These are phyloP conservation scores for Bothrops jararaca DNA, from an alignment of 2,113 vertebrate species.

Conservation along the genomic window DNA sequence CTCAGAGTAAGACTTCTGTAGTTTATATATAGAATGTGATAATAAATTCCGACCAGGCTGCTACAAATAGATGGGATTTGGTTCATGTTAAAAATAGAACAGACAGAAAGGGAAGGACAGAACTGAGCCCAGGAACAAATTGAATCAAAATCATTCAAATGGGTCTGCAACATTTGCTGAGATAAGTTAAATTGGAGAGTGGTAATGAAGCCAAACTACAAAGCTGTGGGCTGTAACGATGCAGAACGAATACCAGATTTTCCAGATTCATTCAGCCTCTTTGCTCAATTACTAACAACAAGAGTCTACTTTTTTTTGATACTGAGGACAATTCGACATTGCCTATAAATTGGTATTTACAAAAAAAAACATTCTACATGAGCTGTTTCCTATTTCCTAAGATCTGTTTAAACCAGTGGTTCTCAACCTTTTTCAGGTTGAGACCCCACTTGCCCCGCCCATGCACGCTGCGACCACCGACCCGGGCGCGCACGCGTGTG, in stretches of 20 bases:
- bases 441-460: too few species aligned
- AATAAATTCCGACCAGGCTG: constrained; percentile 22
- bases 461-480: too few species aligned
- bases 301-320: background rate
- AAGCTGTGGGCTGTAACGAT: background rate
- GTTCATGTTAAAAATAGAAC: constrained; percentile 23
- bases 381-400: background rate
- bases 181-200: background rate
- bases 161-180: background rate
- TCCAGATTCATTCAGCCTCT: background rate
- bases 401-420: background rate
- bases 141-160: background rate
- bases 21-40: constrained; percentile 30
- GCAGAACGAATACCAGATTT: background rate
- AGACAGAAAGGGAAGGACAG: background rate
- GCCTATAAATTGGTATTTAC: background rate
- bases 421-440: too few species aligned
- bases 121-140: background rate
- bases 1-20: background rate
- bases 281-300: background rate
- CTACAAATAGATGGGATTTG: constrained; percentile 30
- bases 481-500: too few species aligned
- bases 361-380: background rate
- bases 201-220: background rate
- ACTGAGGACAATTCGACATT: background rate